Evolutionary conservation across 1,140 invertebrate species (phyloP), one percentile per base, ranked within the genome.

Genomic region (Ceratitis capitata): DNA sequence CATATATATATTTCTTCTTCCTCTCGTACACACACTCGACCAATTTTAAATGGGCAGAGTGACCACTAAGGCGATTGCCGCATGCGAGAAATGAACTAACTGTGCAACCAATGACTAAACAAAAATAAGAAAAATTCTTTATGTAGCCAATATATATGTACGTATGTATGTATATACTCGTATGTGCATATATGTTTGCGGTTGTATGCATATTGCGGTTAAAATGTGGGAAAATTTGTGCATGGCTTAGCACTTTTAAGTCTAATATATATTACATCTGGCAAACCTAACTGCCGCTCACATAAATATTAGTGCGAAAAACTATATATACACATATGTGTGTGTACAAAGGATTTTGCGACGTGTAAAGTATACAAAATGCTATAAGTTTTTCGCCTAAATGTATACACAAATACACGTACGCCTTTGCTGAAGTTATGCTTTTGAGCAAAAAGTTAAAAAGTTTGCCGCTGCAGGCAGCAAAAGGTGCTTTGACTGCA

Each of bases 161-260:
- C 16, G 51, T 16, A 14, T 49, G 14, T 49, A 49, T 49, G 14
- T 9, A 49, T 14, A 49, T 9, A 7, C 7, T 49, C n/a, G 14
- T 29, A 14, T 32, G 58, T 35, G 14, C 32, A 39, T 74, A 74
- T 42, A 42, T 74, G 1, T 32, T 23, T 64, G 35, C 19, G 16
- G 6, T 0, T 74, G 16, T 74, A 35, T 39, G 35, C 29, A 42
- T 10, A 45, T 47, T 78, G 39, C 19, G 69, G 39, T 45, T 78
- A 39, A 42, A 23, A 45, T 47, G 69, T 78, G 69, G 39, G 39
- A 78, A 78, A 45, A 78, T 78, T 78, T 78, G 35, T 78, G 69
- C 69, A 78, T 78, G 69, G 69, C 69, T 78, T 78, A 78, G 69
- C 69, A 78, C 39, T 47, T 78, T 78, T 78, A 16, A 78, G 39